Conservation (phyloP, 2,888 invertebrate species). For the Halictus ligatus region DNA sequence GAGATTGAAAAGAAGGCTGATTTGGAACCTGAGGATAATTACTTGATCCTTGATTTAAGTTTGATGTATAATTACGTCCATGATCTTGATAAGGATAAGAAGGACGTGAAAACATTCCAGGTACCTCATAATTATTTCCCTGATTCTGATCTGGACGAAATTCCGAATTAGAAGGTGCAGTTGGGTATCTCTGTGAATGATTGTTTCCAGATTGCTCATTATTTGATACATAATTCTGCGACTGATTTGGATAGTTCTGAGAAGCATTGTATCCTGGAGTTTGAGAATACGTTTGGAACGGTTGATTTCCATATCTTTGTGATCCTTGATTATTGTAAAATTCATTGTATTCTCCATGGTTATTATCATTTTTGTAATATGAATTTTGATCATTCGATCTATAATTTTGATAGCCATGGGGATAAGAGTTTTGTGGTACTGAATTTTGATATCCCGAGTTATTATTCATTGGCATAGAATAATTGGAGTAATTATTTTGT, state of each 20-base stretch:
- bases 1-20: slow-evolving; percentile 73
- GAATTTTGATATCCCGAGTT: slow-evolving; percentile 75
- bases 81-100: slow-evolving; percentile 79
- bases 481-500: slow-evolving; percentile 73
- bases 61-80: slow-evolving; percentile 75
- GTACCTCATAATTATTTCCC: slow-evolving; percentile 76
- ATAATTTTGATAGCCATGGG: slow-evolving; percentile 78
- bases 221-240: slow-evolving; percentile 70
- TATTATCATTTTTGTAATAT: slow-evolving; percentile 78
- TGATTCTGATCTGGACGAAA: slow-evolving; percentile 76
- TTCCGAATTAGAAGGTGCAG: slow-evolving; percentile 68
- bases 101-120: slow-evolving; percentile 76
- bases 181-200: slow-evolving; percentile 71
- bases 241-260: slow-evolving; percentile 72
- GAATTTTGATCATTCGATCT: slow-evolving; percentile 77
- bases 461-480: slow-evolving; percentile 71
- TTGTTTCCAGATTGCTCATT: slow-evolving; percentile 68
- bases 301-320: slow-evolving; percentile 78
- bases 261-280: slow-evolving; percentile 73
- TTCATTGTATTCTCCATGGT: slow-evolving; percentile 71
- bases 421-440: slow-evolving; percentile 69
- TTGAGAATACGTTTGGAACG: slow-evolving; percentile 77
- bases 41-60: slow-evolving; percentile 72
- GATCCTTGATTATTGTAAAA: slow-evolving; percentile 79
- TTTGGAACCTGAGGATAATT: slow-evolving; percentile 78